phyloP scores from a whole-genome alignment of 2,797 vertebrate genomes.

The Betta splendens region DNA sequence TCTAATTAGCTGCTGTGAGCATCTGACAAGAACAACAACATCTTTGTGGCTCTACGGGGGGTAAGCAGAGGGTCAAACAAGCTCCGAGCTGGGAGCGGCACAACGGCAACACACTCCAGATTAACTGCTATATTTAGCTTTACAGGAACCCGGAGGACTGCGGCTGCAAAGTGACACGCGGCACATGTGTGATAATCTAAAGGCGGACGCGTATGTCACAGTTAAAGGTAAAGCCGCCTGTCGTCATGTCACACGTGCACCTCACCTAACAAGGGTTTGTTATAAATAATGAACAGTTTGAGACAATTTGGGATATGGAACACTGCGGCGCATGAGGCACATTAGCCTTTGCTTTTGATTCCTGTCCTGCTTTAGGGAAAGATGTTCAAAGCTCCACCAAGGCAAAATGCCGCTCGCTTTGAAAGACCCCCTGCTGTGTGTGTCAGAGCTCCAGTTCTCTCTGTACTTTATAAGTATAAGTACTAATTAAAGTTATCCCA shows the following conservation, averaged over 20 bases:
- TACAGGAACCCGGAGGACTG: conserved; percentile 14
- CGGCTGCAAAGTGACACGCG: neutral
- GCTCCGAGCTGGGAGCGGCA: conserved; percentile 36
- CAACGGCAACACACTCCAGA: conserved; percentile 40
- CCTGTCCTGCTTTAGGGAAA: conserved; percentile 91
- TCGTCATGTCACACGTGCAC: conserved; percentile 37
- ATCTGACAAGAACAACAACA: conserved; percentile 87
- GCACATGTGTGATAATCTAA: conserved; percentile 16
- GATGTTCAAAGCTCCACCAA: conserved; percentile 93
- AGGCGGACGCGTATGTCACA: conserved; percentile 3
- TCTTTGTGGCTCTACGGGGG: conserved; percentile 85
- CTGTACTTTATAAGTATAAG: conserved; percentile 93
- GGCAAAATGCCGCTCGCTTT: conserved; percentile 89
- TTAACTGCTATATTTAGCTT: conserved; percentile 41
- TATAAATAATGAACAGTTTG: conserved; percentile 84
- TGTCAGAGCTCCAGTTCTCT: conserved; percentile 97
- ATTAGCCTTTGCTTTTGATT: conserved; percentile 96
- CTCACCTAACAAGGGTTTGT: conserved; percentile 53
- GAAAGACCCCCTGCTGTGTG: conserved; percentile 92
- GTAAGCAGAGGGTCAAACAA: conserved; percentile 73
- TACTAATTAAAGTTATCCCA: conserved; percentile 94
- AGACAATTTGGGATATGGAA: conserved; percentile 86
- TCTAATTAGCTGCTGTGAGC: conserved; percentile 90
- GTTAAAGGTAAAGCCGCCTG: conserved; percentile 19
- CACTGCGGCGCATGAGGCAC: conserved; percentile 85